Evolutionary conservation across 2,797 vertebrate species (phyloP).

Genomic region (Podarcis siculus): DNA sequence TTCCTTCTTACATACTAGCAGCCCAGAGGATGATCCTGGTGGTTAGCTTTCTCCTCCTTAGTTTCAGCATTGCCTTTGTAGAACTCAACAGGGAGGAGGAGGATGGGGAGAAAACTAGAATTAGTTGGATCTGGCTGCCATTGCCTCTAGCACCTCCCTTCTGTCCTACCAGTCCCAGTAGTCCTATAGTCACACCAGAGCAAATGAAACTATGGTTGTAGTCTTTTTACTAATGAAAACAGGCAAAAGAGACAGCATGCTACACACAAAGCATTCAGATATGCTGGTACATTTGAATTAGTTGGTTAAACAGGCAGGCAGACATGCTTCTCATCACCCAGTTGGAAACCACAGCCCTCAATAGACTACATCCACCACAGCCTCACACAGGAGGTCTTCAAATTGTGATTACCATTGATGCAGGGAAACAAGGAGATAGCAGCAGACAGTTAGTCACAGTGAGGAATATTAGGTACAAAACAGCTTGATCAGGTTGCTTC

Average conservation of each 20-base stretch:
- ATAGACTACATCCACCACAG: conserved; percentile 22
- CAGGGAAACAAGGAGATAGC: conserved; percentile 68
- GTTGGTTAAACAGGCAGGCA: conserved; percentile 62
- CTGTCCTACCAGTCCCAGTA: no score
- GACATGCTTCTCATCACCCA: conserved; percentile 68
- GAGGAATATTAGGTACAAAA: conserved; percentile 58
- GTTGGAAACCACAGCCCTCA: conserved; percentile 48
- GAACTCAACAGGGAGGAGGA: no score
- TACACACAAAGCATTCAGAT: conserved; percentile 31
- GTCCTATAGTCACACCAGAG: conserved; percentile 67
- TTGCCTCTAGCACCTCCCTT: no score
- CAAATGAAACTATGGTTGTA: conserved; percentile 56
- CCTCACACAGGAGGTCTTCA: conserved; percentile 33
- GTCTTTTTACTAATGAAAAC: conserved; percentile 43
- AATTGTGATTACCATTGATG: conserved; percentile 45
- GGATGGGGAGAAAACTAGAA: no score
- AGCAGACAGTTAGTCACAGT: conserved; percentile 78
- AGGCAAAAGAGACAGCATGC: conserved; percentile 49
- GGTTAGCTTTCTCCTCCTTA: no score
- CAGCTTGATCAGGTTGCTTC: conserved; percentile 70
- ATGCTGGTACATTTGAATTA: conserved; percentile 20
- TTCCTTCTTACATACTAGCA: no score
- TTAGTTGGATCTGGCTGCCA: no score
- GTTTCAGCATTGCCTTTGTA: no score
- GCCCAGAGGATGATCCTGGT: no score